Evolutionary conservation across 2,113 vertebrate genomes (phyloP).

Genomic region (Stigmatopora nigra): DNA sequence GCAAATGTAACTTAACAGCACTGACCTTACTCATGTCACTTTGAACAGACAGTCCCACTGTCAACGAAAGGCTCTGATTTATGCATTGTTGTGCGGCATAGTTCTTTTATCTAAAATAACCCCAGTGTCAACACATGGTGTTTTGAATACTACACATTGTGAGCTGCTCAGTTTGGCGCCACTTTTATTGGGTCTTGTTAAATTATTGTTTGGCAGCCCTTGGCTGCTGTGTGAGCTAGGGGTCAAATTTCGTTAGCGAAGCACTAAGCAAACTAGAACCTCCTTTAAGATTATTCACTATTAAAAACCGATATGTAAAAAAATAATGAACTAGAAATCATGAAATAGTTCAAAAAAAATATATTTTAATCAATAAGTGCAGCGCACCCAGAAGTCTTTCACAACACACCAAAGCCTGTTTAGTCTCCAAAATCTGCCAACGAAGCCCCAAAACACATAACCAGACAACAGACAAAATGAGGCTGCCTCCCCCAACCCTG

Average conservation of each 20-base stretch:
- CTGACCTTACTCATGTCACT: constrained; percentile 16
- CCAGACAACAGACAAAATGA: constrained; percentile 12
- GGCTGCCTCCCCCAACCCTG: neutral
- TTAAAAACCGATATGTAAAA: neutral
- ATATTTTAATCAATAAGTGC: constrained; percentile 26
- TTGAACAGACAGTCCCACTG: constrained; percentile 5
- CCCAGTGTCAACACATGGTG: constrained; percentile 31
- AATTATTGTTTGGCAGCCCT: constrained; percentile 32
- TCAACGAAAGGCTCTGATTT: constrained; percentile 20
- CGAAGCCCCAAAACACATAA: constrained; percentile 39
- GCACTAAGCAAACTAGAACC: constrained; percentile 15
- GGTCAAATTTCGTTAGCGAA: constrained; percentile 22
- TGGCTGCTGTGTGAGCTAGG: constrained; percentile 19
- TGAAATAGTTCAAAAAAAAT: neutral
- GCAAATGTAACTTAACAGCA: constrained; percentile 3
- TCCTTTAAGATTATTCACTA: neutral
- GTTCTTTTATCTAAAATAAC: constrained; percentile 33
- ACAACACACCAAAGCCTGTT: constrained; percentile 39
- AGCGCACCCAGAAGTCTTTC: constrained; percentile 24
- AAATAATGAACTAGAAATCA: neutral
- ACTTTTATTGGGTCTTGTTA: constrained; percentile 35
- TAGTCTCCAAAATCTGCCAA: constrained; percentile 55
- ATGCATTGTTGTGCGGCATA: constrained; percentile 14
- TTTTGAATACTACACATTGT: constrained; percentile 23
- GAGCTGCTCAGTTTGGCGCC: constrained; percentile 34